Evolutionary conservation across 30 jellyfish, hydroid and myxozoan genomes (phyloP).

Genomic region (Rhopilema esculentum): DNA sequence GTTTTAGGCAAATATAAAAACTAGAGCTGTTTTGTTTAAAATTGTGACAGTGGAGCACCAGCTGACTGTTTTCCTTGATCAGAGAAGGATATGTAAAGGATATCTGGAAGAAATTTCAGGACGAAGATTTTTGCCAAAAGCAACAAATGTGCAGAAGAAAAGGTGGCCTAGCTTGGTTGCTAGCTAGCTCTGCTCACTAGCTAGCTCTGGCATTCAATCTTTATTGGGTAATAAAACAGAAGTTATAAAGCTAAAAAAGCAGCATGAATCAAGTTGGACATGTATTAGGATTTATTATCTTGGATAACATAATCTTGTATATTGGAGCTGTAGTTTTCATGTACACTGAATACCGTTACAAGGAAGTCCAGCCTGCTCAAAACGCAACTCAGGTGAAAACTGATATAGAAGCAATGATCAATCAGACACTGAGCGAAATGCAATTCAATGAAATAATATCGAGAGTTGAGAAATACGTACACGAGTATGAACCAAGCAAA

Average conservation of each 20-base stretch:
- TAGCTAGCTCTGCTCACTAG: too few relatives aligned
- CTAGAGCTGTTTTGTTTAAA: too few relatives aligned
- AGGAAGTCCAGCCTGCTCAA: background rate
- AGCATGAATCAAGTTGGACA: background rate
- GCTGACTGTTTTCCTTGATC: too few relatives aligned
- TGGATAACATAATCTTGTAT: background rate
- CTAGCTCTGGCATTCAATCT: too few relatives aligned
- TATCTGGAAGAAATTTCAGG: too few relatives aligned
- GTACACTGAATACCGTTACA: conserved; percentile 22
- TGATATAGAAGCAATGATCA: background rate
- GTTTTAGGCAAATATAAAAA: too few relatives aligned
- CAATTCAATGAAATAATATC: background rate
- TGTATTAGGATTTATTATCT: background rate
- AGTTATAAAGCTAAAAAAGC: background rate
- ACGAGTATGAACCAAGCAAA: conserved; percentile 1
- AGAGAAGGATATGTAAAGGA: too few relatives aligned
- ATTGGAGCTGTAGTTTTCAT: conserved; percentile 28
- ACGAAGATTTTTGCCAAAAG: too few relatives aligned
- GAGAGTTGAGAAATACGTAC: background rate
- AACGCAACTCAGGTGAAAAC: conserved; percentile 10
- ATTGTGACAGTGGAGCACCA: too few relatives aligned
- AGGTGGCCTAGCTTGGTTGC: too few relatives aligned
- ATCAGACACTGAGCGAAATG: background rate
- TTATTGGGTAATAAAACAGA: background rate
- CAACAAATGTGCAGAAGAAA: too few relatives aligned